These are phyloP conservation scores for Linnaemya vulpina DNA, from an alignment of 2,888 invertebrate species.

Conservation along the genomic window DNA sequence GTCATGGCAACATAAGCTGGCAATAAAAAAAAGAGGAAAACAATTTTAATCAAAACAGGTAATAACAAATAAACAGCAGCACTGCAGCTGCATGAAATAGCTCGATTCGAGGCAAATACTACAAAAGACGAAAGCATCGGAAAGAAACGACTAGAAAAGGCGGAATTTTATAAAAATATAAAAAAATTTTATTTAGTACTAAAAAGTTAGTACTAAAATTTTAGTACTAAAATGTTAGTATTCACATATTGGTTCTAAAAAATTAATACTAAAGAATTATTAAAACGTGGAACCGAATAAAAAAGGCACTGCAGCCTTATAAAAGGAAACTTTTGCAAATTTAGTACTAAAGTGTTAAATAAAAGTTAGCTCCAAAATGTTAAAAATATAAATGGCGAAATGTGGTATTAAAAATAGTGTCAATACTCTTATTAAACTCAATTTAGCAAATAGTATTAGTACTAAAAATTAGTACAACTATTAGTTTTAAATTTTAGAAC, in stretches of 20 bases:
- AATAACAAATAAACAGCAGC: conserved; percentile 49
- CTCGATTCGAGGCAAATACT: neutral
- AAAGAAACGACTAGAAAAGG: neutral
- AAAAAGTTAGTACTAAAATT: neutral
- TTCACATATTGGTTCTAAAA: neutral
- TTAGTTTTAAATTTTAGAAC: neutral
- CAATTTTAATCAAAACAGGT: conserved; percentile 25
- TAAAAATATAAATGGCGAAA: no score
- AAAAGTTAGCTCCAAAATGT: no score
- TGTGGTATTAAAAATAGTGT: no score
- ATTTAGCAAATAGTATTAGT: neutral
- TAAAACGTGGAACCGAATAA: no score
- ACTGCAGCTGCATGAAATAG: conserved; percentile 42
- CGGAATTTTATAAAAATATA: neutral
- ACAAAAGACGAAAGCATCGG: neutral
- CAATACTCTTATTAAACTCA: neutral
- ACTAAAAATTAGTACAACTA: neutral
- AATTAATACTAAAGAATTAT: neutral
- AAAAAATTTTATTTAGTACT: neutral
- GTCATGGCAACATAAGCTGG: conserved; percentile 57
- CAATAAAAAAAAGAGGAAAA: neutral
- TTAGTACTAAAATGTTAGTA: neutral
- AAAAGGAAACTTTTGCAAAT: no score
- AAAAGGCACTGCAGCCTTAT: no score
- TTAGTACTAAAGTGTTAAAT: no score